These are phyloP conservation scores for Rutilus rutilus DNA, from an alignment of 2,113 vertebrate genomes.

Conservation along the genomic window DNA sequence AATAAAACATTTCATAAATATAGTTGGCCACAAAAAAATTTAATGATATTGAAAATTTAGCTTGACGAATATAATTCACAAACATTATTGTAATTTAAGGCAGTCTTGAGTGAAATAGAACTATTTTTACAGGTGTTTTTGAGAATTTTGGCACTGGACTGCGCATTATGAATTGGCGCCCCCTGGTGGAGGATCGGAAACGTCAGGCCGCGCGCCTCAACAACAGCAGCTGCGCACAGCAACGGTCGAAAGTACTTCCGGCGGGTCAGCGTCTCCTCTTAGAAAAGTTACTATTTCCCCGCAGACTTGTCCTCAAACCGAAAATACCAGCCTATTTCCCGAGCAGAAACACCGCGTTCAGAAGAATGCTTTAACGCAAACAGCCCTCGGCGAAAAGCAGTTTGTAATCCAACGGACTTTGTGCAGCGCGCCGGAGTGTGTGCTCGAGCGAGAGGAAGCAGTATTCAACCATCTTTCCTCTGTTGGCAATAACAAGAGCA, in stretches of 20 bases:
- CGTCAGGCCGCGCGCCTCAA: slow-evolving; percentile 12
- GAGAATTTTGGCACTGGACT: background rate
- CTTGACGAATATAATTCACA: background rate
- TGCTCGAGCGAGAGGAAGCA: slow-evolving; percentile 80
- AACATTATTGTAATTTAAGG: background rate
- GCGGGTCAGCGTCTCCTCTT: slow-evolving; percentile 73
- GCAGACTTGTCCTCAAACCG: background rate
- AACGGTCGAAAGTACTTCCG: slow-evolving; percentile 77
- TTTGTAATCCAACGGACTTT: background rate
- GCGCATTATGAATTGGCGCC: background rate
- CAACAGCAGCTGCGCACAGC: slow-evolving; percentile 44
- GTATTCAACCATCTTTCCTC: slow-evolving; percentile 82
- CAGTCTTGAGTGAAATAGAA: background rate
- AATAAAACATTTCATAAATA: background rate
- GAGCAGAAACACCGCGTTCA: background rate
- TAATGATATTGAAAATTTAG: background rate
- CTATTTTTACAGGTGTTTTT: background rate
- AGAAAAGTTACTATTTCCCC: slow-evolving; percentile 49
- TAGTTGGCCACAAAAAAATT: background rate
- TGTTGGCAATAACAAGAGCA: slow-evolving; percentile 81
- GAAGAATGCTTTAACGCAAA: slow-evolving; percentile 47
- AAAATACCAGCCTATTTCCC: background rate
- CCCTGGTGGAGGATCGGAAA: background rate
- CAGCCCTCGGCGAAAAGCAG: background rate
- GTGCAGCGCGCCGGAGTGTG: slow-evolving; percentile 56